phyloP scores from a whole-genome alignment of 2,888 invertebrate species.

The Creontiades dilutus region DNA sequence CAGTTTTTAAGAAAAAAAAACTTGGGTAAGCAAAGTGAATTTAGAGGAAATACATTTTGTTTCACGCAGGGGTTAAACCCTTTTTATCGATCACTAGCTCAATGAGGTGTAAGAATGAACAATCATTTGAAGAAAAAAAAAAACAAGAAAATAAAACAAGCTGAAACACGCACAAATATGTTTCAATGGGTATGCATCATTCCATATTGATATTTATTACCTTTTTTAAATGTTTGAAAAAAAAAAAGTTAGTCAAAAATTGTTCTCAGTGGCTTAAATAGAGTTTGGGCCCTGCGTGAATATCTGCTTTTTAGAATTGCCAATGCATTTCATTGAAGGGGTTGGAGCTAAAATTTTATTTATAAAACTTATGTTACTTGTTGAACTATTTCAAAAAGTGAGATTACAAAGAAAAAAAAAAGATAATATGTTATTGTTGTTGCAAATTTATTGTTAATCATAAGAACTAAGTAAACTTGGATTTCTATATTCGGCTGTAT shows the following conservation, averaged over 20 bases:
- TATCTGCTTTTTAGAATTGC: constrained; percentile 53
- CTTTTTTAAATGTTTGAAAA: constrained; percentile 44
- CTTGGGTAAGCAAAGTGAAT: constrained; percentile 51
- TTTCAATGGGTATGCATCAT: constrained; percentile 49
- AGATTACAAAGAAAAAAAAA: constrained; percentile 67
- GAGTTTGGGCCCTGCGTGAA: constrained; percentile 10
- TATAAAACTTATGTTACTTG: constrained; percentile 70
- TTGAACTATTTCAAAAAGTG: constrained; percentile 72
- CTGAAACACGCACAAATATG: constrained; percentile 70
- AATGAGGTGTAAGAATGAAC: constrained; percentile 57
- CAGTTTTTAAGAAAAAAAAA: not conserved
- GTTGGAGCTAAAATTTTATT: constrained; percentile 66
- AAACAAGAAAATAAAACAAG: constrained; percentile 26
- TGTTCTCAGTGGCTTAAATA: constrained; percentile 1
- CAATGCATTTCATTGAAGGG: constrained; percentile 55
- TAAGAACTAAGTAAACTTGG: constrained; percentile 74
- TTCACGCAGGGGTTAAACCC: not conserved
- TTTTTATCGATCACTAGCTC: constrained; percentile 1
- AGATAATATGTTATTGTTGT: constrained; percentile 74
- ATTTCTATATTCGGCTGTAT: constrained; percentile 73
- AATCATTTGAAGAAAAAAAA: constrained; percentile 36
- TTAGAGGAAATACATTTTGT: constrained; percentile 9
- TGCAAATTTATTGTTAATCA: constrained; percentile 75
- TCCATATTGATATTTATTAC: constrained; percentile 24
- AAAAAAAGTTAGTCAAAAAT: constrained; percentile 40